Percentiles rank a stretch among this genome's conserved stretches.
phyloP scores from a whole-genome alignment of 2,797 vertebrate species.

The Sebastes iracundus region DNA sequence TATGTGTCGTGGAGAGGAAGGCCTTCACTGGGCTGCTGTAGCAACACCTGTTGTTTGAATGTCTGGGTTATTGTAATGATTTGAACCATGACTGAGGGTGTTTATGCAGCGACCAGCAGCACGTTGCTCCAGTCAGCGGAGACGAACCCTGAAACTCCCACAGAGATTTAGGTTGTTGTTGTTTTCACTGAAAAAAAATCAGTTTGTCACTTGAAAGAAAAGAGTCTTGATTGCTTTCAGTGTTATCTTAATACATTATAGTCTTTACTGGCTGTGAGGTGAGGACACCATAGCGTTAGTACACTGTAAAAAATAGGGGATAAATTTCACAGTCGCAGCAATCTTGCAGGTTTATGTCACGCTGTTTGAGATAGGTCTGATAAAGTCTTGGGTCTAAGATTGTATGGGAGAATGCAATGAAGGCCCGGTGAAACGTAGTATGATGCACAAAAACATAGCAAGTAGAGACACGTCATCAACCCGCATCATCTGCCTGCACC shows the following conservation, averaged over 20 bases:
- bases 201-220: background rate
- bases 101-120: constrained; percentile 45
- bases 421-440: background rate
- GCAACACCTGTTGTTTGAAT: constrained; percentile 66
- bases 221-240: background rate
- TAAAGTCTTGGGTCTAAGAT: too few species aligned
- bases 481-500: constrained; percentile 32
- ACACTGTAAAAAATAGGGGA: background rate
- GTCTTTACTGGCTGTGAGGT: background rate
- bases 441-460: constrained; percentile 31
- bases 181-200: constrained; percentile 3
- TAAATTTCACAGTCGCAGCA: background rate
- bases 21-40: constrained; percentile 2
- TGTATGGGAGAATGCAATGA: background rate
- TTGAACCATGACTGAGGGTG: constrained; percentile 62
- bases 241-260: background rate
- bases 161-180: constrained; percentile 26
- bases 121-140: constrained; percentile 31
- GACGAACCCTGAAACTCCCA: constrained; percentile 46
- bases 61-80: constrained; percentile 53
- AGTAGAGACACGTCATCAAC: constrained; percentile 43
- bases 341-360: background rate
- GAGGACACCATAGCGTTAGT: background rate
- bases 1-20: constrained; percentile 4
- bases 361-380: background rate